These are phyloP conservation scores for Druceiella hillmani DNA, from an alignment of 2,888 invertebrate species.

Conservation along the genomic window DNA sequence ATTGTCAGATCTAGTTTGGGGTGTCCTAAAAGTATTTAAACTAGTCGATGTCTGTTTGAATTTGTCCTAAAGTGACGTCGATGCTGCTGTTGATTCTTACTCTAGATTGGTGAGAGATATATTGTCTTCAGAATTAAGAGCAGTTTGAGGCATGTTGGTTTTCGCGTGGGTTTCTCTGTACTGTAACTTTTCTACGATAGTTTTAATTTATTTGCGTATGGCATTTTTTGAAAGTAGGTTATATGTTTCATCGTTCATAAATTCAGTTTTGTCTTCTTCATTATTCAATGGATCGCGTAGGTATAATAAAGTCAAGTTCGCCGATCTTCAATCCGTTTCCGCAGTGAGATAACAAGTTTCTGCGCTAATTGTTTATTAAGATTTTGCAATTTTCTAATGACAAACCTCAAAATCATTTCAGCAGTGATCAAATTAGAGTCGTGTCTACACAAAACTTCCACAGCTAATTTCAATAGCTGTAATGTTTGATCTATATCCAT, in stretches of 20 bases:
- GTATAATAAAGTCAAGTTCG: not conserved
- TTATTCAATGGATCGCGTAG: not conserved
- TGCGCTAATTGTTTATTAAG: not conserved
- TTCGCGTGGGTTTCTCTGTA: no score
- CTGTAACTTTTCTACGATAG: slow-evolving; percentile 1
- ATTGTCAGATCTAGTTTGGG: no score
- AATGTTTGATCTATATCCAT: not conserved
- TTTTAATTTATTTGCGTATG: not conserved
- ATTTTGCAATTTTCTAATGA: not conserved
- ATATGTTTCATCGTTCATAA: not conserved
- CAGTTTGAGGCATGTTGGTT: no score
- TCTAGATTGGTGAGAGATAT: no score
- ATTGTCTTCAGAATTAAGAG: no score
- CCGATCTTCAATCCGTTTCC: not conserved
- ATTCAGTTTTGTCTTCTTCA: not conserved
- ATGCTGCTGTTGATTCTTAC: no score
- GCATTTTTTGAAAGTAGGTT: not conserved
- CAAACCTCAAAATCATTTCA: not conserved
- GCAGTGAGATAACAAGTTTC: not conserved
- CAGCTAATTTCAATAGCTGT: not conserved
- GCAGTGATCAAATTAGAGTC: not conserved
- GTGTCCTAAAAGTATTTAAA: no score
- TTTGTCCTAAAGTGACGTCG: no score
- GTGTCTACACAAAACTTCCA: not conserved
- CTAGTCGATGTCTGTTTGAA: no score